Evolutionary conservation across 2,888 invertebrate genomes (phyloP).

Genomic region (Nomada hirtipes): DNA sequence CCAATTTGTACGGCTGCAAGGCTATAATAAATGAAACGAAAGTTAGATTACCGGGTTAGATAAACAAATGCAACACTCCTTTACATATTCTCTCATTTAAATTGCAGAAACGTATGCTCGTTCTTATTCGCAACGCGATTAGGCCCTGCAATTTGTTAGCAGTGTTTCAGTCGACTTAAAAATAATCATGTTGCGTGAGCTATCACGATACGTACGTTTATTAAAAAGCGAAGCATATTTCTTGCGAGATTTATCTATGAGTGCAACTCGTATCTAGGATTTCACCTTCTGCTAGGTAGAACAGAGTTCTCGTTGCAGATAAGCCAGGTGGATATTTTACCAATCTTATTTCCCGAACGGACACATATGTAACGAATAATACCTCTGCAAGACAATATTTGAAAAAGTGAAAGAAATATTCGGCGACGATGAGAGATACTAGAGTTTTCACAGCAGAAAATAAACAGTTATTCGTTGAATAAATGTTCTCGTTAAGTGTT

Average conservation of each 20-base stretch:
- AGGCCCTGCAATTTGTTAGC: neutral
- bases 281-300: neutral
- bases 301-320: conserved; percentile 14
- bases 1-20: neutral
- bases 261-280: neutral
- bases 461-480: conserved; percentile 2
- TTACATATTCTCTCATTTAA: neutral
- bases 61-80: neutral
- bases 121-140: neutral
- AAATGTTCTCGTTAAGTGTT: conserved; percentile 5
- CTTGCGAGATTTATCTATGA: neutral
- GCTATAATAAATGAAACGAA: neutral
- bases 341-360: neutral
- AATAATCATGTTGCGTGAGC: conserved; percentile 9
- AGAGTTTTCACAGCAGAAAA: neutral
- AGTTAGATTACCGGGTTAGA: neutral
- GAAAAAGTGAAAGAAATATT: neutral
- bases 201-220: conserved; percentile 12
- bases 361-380: neutral
- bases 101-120: neutral
- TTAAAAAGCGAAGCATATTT: conserved; percentile 7
- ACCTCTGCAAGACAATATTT: conserved; percentile 15
- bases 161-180: neutral
- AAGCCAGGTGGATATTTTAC: conserved; percentile 9
- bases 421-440: neutral